Evolutionary conservation across 2,888 invertebrate species (phyloP).

Genomic region (Dromius quadrimaculatus): DNA sequence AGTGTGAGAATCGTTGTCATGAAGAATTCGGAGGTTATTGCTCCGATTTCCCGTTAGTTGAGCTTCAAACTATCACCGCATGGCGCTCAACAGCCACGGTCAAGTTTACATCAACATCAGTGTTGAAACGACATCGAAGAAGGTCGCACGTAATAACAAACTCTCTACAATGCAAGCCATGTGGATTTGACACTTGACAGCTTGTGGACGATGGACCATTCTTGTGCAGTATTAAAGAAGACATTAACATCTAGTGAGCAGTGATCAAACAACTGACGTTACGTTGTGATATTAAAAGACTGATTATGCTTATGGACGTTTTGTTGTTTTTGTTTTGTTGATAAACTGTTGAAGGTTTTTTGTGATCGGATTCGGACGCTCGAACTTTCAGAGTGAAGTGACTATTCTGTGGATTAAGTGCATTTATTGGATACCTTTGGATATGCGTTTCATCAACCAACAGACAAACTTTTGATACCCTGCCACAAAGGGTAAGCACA

Average conservation of each 20-base stretch:
- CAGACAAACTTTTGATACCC: not conserved
- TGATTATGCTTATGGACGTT: conserved; percentile 25
- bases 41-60: conserved; percentile 62
- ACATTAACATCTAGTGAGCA: not conserved
- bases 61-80: conserved; percentile 63
- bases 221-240: conserved; percentile 11
- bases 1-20: conserved; percentile 24
- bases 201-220: not conserved
- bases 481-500: conserved; percentile 23
- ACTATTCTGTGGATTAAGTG: conserved; percentile 37
- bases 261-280: conserved; percentile 10
- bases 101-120: conserved; percentile 66
- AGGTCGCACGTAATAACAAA: conserved; percentile 57
- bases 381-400: conserved; percentile 40
- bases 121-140: conserved; percentile 63
- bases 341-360: conserved; percentile 17
- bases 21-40: conserved; percentile 66
- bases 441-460: conserved; percentile 11
- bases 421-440: conserved; percentile 41
- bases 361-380: conserved; percentile 23
- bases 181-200: conserved; percentile 48
- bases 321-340: conserved; percentile 13
- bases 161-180: conserved; percentile 26
- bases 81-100: conserved; percentile 64
- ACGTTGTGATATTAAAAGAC: conserved; percentile 46